Evolutionary conservation across 2,888 invertebrate genomes (phyloP).

Genomic region (Sipha maydis): DNA sequence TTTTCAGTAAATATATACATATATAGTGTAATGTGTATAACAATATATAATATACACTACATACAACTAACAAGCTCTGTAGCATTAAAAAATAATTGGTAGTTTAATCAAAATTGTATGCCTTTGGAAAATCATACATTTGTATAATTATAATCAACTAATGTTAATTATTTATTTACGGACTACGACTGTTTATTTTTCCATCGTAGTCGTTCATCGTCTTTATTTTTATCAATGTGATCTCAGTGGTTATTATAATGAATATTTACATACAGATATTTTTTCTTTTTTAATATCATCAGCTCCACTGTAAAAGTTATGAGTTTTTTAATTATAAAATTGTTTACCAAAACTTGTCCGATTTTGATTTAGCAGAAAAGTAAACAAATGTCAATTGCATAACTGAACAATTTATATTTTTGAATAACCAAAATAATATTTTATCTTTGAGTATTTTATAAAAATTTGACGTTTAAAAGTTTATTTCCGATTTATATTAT

Average conservation of each 20-base stretch:
- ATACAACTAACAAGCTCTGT: not conserved
- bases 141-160: not conserved
- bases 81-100: not conserved
- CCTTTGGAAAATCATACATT: not conserved
- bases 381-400: not conserved
- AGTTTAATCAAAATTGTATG: not conserved
- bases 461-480: too few relatives aligned
- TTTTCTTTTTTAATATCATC: not conserved
- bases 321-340: not conserved
- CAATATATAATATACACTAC: not conserved
- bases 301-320: not conserved
- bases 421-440: not conserved
- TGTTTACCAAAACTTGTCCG: not conserved
- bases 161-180: not conserved
- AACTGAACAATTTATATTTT: not conserved
- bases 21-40: not conserved
- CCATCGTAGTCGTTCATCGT: conserved; percentile 2
- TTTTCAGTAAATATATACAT: not conserved
- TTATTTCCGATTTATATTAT: too few relatives aligned
- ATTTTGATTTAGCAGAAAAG: not conserved
- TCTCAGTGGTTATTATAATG: not conserved
- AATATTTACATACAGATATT: not conserved
- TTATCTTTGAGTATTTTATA: too few relatives aligned
- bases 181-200: not conserved
- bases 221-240: not conserved